These are phyloP conservation scores for Cheilosia soror DNA, from an alignment of 2,888 invertebrate genomes.

Conservation along the genomic window DNA sequence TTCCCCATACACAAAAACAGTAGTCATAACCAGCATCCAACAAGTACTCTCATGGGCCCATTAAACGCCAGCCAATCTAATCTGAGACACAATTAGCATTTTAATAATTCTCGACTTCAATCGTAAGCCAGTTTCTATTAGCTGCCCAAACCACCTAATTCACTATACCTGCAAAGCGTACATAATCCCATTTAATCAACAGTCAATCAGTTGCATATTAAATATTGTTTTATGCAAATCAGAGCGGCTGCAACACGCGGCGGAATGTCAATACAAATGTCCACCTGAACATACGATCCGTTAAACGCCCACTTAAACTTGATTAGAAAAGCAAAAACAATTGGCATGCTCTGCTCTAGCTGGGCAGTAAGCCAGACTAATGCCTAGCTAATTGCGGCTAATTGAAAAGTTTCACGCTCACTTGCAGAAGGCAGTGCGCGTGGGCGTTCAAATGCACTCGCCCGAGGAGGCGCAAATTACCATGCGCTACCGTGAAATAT, in stretches of 20 bases:
- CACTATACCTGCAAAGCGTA: conserved; percentile 49
- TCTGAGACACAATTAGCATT: conserved; percentile 58
- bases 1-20: not conserved
- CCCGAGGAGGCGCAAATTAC: conserved; percentile 69
- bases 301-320: conserved; percentile 55
- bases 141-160: conserved; percentile 43
- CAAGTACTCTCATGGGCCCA: conserved; percentile 18
- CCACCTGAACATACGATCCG: conserved; percentile 31
- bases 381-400: conserved; percentile 69
- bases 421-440: conserved; percentile 67
- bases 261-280: conserved; percentile 62
- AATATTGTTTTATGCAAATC: conserved; percentile 65
- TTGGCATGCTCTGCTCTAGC: conserved; percentile 5
- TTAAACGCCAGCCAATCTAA: conserved; percentile 43
- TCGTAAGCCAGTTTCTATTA: not conserved
- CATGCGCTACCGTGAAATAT: conserved; percentile 51
- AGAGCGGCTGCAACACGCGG: conserved; percentile 24
- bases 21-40: conserved; percentile 25
- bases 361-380: conserved; percentile 38
- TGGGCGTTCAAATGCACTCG: conserved; percentile 60
- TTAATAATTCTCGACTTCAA: conserved; percentile 25
- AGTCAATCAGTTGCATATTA: conserved; percentile 46
- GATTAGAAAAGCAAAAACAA: conserved; percentile 29
- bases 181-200: conserved; percentile 50
- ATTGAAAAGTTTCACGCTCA: conserved; percentile 75